Conservation (phyloP, 2,113 vertebrate species). For the Notothenia rossii region DNA sequence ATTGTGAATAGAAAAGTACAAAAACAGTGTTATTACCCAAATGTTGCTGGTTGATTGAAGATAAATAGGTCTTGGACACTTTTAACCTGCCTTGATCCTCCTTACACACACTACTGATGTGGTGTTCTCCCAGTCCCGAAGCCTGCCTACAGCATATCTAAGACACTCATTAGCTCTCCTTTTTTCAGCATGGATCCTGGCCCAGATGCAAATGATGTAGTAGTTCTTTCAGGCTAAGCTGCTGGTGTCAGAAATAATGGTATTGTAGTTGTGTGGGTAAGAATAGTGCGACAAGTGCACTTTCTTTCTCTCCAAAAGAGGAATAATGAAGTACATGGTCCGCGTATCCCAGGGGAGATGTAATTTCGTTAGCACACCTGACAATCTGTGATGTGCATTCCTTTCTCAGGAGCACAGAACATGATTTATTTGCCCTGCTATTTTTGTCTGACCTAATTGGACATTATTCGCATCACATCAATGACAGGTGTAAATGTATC, state of each 20-base stretch:
- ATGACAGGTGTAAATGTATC: constrained; percentile 66
- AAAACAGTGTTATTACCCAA: neutral
- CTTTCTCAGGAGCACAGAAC: constrained; percentile 62
- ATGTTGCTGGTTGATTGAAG: constrained; percentile 7
- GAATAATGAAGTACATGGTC: constrained; percentile 82
- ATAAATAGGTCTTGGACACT: constrained; percentile 2
- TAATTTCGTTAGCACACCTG: constrained; percentile 75
- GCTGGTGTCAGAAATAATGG: constrained; percentile 76
- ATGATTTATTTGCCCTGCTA: constrained; percentile 81
- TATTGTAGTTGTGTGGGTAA: constrained; percentile 47
- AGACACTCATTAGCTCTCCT: constrained; percentile 61
- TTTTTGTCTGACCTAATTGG: constrained; percentile 82
- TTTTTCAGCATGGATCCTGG: constrained; percentile 37
- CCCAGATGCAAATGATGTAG: constrained; percentile 52
- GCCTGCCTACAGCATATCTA: constrained; percentile 27
- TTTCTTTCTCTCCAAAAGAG: constrained; percentile 67
- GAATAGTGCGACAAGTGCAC: constrained; percentile 70
- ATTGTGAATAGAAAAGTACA: constrained; percentile 27
- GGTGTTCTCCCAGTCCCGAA: constrained; percentile 22
- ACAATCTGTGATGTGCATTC: constrained; percentile 72
- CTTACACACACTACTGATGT: constrained; percentile 19
- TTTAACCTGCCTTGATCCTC: constrained; percentile 24
- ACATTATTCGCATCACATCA: constrained; percentile 72
- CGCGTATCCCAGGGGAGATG: constrained; percentile 69
- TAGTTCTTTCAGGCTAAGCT: constrained; percentile 63